Evolutionary conservation across 1,140 invertebrate genomes (phyloP), one percentile per base, ranked within the genome.

Genomic region (Papilio glaucus): DNA sequence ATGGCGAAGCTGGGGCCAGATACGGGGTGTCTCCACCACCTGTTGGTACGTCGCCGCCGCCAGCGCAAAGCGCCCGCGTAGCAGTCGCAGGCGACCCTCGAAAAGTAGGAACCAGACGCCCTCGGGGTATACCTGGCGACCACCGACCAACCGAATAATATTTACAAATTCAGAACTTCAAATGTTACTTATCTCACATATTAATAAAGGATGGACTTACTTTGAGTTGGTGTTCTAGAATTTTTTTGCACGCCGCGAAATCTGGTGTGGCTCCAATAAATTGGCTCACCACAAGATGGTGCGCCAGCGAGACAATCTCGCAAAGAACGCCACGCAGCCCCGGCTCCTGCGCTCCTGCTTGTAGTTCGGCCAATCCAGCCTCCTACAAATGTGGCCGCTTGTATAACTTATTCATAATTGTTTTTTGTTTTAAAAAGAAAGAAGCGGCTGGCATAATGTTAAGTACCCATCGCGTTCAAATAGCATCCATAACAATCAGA

Each of bases 1-100:
- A 88, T 99, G 98, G 92, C 99, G 98, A 88, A 99, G 98, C 85
- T 99, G 98, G 4, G 96, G 95, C 97, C 98, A 99, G 8, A 97
- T 93, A 74, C 95, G 90, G 85, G 99, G 98, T 12, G 96, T 97
- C 62, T 96, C 95, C 93, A 98, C 97, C 0, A 97, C 98, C 77
- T 95, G 95, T 49, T 95, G 96, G 90, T 98, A 99, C 93, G 96
- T 98, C 1, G 93, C 86, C 60, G 97, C 95, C 2, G 97, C 96
- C 29, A 95, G 94, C 57, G 96, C 95, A 71, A 98, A 93, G 87
- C 97, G 95, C 2, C 97, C 98, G 71, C 95, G 95, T 75, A 98
- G 95, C 77, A 98, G 95, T 84, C 98, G 96, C 39, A 98, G 89
- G 29, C 98, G 94, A 0, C 96, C 98, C 91, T 97, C 96, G 87